Conservation (phyloP, 2,113 vertebrate genomes). For the Egretta garzetta region DNA sequence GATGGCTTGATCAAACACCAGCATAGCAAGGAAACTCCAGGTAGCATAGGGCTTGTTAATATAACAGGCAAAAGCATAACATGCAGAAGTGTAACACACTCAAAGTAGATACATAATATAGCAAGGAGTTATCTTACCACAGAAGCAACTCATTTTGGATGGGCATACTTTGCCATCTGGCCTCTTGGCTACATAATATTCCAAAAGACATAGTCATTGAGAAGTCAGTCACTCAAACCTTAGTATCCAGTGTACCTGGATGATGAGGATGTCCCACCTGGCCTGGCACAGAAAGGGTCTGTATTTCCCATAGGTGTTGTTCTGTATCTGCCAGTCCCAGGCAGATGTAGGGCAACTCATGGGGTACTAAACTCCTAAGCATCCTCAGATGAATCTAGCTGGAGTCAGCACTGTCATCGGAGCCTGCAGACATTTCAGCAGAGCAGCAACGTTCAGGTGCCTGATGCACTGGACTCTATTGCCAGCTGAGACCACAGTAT, state of each 20-base stretch:
- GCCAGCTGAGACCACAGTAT: neutral
- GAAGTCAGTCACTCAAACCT: neutral
- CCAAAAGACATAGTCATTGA: neutral
- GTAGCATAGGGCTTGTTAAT: neutral
- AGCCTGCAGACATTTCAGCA: neutral
- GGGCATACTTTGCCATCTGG: neutral
- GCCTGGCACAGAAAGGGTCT: neutral
- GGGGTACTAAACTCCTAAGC: neutral
- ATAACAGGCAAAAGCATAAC: neutral
- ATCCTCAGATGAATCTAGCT: neutral
- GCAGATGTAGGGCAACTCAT: neutral
- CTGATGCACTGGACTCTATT: neutral
- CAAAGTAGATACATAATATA: neutral
- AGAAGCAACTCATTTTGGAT: neutral
- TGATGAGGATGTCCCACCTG: neutral
- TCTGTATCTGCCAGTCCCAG: neutral
- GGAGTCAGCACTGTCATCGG: neutral
- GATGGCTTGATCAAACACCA: neutral
- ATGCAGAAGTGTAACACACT: neutral
- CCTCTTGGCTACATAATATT: neutral
- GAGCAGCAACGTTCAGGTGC: neutral
- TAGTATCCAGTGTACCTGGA: neutral
- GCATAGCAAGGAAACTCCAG: neutral
- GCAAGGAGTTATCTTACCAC: neutral
- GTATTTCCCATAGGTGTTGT: neutral